phyloP scores from a whole-genome alignment of 1,140 invertebrate genomes.

The Berghia stephanieae region DNA sequence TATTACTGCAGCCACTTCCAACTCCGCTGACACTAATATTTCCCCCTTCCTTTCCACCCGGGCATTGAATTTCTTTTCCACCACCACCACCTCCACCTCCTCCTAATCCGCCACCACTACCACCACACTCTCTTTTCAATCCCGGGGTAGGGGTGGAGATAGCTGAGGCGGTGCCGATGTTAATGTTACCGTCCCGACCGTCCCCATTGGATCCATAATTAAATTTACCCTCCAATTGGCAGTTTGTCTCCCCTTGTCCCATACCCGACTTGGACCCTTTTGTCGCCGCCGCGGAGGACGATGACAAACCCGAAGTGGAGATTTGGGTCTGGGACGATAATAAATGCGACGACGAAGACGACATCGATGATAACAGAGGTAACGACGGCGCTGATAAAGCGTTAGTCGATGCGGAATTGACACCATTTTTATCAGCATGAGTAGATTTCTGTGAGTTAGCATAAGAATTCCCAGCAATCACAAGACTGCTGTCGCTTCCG shows the following conservation, averaged over 20 bases:
- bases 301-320: too few species aligned
- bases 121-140: neutral
- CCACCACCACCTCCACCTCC: neutral
- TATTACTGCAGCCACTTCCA: neutral
- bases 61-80: neutral
- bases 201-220: too few species aligned
- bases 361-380: too few species aligned
- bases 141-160: neutral
- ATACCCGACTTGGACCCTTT: too few species aligned
- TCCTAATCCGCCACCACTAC: neutral
- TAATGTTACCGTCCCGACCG: too few species aligned
- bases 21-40: neutral
- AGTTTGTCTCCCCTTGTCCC: too few species aligned
- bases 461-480: neutral
- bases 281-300: too few species aligned
- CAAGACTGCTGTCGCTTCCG: neutral
- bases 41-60: neutral
- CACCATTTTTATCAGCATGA: neutral
- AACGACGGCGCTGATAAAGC: too few species aligned
- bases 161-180: neutral
- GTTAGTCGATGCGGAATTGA: neutral
- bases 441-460: too few species aligned
- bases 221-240: too few species aligned
- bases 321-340: too few species aligned
- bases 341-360: too few species aligned